Percentiles rank a stretch among this genome's conserved stretches.
Conservation (phyloP, 2,888 invertebrate species). For the Podotricha telesiphe region DNA sequence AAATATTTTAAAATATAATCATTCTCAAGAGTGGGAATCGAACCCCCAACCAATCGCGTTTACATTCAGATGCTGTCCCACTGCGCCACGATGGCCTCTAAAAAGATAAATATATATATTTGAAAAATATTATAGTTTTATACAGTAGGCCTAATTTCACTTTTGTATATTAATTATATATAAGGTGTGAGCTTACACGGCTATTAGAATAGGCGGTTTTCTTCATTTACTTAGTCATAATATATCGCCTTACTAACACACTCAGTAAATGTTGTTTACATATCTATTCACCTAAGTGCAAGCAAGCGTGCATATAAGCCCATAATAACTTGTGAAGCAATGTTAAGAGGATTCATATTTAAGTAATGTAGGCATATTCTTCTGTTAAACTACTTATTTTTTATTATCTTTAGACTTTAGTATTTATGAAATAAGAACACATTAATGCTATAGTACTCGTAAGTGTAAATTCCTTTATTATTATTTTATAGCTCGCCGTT, state of each 20-base stretch:
- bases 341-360: conserved; percentile 17
- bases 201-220: background rate
- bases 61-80: too few species aligned
- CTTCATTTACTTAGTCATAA: background rate
- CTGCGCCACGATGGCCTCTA: too few species aligned
- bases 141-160: too few species aligned
- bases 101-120: too few species aligned
- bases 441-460: background rate
- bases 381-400: conserved; percentile 12
- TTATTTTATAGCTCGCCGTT: too few species aligned
- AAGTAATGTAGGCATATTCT: conserved; percentile 7
- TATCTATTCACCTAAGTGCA: background rate
- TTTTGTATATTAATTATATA: background rate
- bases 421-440: background rate
- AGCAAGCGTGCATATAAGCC: conserved; percentile 13
- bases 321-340: conserved; percentile 16
- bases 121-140: too few species aligned
- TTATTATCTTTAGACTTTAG: background rate
- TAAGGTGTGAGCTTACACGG: background rate
- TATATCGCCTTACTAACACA: background rate
- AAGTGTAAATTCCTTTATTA: background rate
- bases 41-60: too few species aligned
- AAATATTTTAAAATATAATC: too few species aligned
- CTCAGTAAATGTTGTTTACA: background rate
- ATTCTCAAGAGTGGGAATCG: too few species aligned